These are phyloP conservation scores for Mareca strepera DNA, from an alignment of 2,797 vertebrate species.

Conservation along the genomic window DNA sequence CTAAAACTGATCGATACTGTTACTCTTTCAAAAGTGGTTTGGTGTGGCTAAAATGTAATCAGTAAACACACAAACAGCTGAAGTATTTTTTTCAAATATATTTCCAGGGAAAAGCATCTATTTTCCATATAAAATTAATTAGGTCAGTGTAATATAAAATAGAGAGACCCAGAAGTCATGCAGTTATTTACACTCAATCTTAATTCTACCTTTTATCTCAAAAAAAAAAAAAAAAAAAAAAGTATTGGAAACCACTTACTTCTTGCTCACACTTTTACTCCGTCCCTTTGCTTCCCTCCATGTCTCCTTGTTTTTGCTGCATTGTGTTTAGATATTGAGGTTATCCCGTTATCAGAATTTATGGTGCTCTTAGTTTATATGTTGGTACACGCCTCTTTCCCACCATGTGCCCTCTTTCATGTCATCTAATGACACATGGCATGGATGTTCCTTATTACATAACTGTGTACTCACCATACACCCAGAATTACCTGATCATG, in stretches of 20 bases:
- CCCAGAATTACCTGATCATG: neutral
- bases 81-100: neutral
- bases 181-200: conserved; percentile 53
- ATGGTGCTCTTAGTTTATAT: neutral
- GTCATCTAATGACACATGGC: neutral
- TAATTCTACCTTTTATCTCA: neutral
- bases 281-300: neutral
- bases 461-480: fast-evolving
- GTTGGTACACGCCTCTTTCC: neutral
- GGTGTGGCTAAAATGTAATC: neutral
- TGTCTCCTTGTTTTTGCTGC: neutral
- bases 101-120: neutral
- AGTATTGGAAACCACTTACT: neutral
- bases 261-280: neutral
- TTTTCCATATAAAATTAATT: conserved; percentile 42
- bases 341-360: neutral
- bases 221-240: neutral
- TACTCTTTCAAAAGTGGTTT: neutral
- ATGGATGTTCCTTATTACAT: fast-evolving
- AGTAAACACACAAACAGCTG: neutral
- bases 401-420: neutral
- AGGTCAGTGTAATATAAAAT: neutral
- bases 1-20: neutral
- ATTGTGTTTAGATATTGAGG: neutral
- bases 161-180: conserved; percentile 20